Evolutionary conservation across 1,140 invertebrate species (phyloP).

Genomic region (Papilio machaon): DNA sequence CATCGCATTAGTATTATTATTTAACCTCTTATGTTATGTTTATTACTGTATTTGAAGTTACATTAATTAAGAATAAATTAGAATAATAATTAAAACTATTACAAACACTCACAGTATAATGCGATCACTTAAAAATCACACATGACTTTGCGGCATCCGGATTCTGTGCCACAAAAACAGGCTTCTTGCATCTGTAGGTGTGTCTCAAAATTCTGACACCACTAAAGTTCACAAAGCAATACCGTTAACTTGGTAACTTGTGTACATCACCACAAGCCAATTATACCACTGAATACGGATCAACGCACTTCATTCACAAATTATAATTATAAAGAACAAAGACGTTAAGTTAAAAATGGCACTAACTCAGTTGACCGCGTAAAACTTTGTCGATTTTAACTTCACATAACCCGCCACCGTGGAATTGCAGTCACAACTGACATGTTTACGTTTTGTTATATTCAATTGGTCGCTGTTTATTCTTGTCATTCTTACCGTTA

Average conservation of each 20-base stretch:
- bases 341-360: constrained; percentile 40
- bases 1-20: neutral
- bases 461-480: constrained; percentile 34
- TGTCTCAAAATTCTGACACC: constrained; percentile 63
- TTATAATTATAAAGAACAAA: constrained; percentile 35
- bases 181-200: constrained; percentile 59
- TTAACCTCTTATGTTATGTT: neutral
- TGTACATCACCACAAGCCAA: constrained; percentile 41
- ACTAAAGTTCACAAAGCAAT: constrained; percentile 63
- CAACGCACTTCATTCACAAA: constrained; percentile 41
- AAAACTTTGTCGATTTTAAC: constrained; percentile 36
- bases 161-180: constrained; percentile 59
- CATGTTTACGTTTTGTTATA: constrained; percentile 53
- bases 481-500: constrained; percentile 19
- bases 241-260: constrained; percentile 67
- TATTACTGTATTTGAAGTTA: neutral
- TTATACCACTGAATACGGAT: constrained; percentile 26
- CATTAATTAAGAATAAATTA: constrained; percentile 18
- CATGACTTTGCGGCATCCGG: constrained; percentile 58
- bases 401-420: constrained; percentile 47
- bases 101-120: constrained; percentile 52
- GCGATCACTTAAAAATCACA: constrained; percentile 55
- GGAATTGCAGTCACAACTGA: constrained; percentile 52
- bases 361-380: constrained; percentile 40
- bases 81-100: neutral